Evolutionary conservation across 2,888 invertebrate genomes (phyloP), one percentile per base, ranked within the genome.

Genomic region (Drosophila nr. perissopoda): DNA sequence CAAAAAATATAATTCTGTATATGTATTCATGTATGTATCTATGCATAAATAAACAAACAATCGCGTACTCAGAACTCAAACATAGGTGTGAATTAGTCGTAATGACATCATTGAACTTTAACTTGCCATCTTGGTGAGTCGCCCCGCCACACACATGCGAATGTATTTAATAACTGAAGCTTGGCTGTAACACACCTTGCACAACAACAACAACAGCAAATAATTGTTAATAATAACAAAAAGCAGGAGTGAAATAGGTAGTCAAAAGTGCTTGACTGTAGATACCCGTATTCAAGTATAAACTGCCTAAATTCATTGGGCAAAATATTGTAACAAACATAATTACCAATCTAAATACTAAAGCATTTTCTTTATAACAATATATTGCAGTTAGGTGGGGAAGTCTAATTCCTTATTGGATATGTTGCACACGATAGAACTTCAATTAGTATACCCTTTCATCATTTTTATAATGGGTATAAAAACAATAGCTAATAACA

Each of bases 21-120:
- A 52, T 48, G 21, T 57, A 11, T 48, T 51, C 51, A 56, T 40
- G 57, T 63, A 67, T 69, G 49, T 63, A 69, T 68, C 53, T 72
- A 70, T 63, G 76, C 59, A 65, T 56, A 66, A 60, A 49, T 53
- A 51, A 59, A 67, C 73, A 56, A 60, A 40, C 64, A 79, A 71
- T 71, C 70, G 72, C 79, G 67, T 88, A 81, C 77, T 74, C 72
- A 80, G 89, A 84, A 89, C 71, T 87, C 89, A 90, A 86, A 82
- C 80, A 82, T 85, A 90, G 87, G 90, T 90, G 90, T 90, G 90
- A 88, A 88, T 90, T 86, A 90, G 88, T 83, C 77, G 83, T 90
- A 87, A 87, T 90, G 87, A 87, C 87, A 90, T 87, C 87, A 87
- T 86, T 87, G 89, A 90, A 87, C 87, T 90, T 87, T 90, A 86